These are phyloP conservation scores for Pachydiplax longipennis DNA, from an alignment of 2,888 invertebrate species.

Conservation along the genomic window DNA sequence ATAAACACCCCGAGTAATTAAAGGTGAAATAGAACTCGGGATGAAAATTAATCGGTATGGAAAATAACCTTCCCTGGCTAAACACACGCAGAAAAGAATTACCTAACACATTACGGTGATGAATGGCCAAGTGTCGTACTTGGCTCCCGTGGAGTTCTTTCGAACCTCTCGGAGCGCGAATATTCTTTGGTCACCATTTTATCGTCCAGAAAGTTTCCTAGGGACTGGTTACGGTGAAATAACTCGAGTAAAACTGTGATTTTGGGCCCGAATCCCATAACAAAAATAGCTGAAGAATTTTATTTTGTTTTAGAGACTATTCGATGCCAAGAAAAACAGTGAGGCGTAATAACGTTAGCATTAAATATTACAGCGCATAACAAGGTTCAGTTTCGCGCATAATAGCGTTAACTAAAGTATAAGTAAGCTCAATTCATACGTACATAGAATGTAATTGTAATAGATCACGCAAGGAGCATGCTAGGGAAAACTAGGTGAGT, in stretches of 20 bases:
- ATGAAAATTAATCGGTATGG: slow-evolving; percentile 42
- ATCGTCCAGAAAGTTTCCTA: background rate
- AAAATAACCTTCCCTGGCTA: slow-evolving; percentile 26
- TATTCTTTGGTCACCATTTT: background rate
- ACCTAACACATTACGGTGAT: slow-evolving; percentile 22
- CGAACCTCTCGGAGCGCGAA: background rate
- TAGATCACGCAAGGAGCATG: too few species aligned
- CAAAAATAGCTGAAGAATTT: background rate
- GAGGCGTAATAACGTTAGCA: too few species aligned
- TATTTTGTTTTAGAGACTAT: background rate
- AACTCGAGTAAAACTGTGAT: too few species aligned
- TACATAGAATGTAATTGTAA: too few species aligned
- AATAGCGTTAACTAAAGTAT: too few species aligned
- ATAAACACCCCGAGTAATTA: slow-evolving; percentile 17
- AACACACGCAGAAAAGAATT: background rate
- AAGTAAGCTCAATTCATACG: too few species aligned
- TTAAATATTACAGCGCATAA: too few species aligned
- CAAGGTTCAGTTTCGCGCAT: too few species aligned
- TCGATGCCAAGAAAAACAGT: too few species aligned
- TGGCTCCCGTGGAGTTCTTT: background rate
- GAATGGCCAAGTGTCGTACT: background rate
- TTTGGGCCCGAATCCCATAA: background rate
- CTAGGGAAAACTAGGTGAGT: too few species aligned
- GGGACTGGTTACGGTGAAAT: background rate
- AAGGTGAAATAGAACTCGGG: background rate